A percentile compares a stretch with the other conserved stretches of the same genome.
phyloP scores from a whole-genome alignment of 2,797 vertebrate species.

The Synanceia verrucosa region DNA sequence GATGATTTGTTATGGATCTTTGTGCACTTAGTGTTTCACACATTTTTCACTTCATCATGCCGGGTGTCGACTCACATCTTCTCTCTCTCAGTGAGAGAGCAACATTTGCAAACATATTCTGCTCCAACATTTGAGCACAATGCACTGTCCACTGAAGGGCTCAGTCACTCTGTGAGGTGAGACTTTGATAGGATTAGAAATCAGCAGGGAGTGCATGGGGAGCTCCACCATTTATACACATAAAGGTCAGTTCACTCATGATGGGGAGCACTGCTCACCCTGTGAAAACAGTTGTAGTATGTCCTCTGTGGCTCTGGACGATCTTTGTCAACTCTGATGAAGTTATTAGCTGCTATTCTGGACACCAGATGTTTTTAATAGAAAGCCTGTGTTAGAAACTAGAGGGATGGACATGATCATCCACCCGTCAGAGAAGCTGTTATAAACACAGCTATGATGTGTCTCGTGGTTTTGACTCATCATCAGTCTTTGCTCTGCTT shows the following conservation, averaged over 20 bases:
- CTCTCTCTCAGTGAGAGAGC: not conserved
- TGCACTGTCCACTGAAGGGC: not conserved
- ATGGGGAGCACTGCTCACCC: not conserved
- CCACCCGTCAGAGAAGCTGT: not conserved
- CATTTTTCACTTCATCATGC: constrained; percentile 27
- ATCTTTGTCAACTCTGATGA: not conserved
- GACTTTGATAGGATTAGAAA: not conserved
- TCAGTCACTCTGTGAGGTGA: not conserved
- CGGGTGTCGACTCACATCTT: constrained; percentile 24
- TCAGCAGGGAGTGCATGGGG: not conserved
- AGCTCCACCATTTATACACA: constrained; percentile 1
- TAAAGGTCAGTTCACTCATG: constrained; percentile 31
- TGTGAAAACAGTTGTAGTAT: constrained; percentile 5
- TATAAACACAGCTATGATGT: not conserved
- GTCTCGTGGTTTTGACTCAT: not conserved
- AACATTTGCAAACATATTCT: constrained; percentile 12
- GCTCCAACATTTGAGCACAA: not conserved
- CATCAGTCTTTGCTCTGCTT: not conserved
- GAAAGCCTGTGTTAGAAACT: not conserved
- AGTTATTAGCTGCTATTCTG: not conserved
- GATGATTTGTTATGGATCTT: constrained; percentile 55
- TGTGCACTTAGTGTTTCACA: constrained; percentile 35
- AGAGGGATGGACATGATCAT: not conserved
- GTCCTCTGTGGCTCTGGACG: not conserved
- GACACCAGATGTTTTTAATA: not conserved